These are phyloP conservation scores for Xenentodon cancila DNA, from an alignment of 2,797 vertebrate genomes.

Conservation along the genomic window DNA sequence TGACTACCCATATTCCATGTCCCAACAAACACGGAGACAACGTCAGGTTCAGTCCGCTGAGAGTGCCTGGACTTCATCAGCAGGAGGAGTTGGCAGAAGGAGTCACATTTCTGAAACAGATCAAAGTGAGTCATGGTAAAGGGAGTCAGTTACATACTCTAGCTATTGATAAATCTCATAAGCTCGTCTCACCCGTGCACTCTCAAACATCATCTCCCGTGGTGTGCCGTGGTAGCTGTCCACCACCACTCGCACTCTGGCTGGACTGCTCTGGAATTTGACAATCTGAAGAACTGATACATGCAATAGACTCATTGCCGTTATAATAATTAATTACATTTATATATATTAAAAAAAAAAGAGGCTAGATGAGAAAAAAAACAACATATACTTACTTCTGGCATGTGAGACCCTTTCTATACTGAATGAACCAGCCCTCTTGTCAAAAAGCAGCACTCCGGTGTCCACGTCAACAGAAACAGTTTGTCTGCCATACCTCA, in stretches of 20 bases:
- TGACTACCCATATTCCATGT: constrained; percentile 89
- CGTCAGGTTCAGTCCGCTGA: constrained; percentile 78
- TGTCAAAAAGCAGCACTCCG: constrained; percentile 82
- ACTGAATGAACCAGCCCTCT: constrained; percentile 74
- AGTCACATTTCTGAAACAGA: constrained; percentile 80
- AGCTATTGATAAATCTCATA: not conserved
- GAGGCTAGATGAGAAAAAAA: too few relatives aligned
- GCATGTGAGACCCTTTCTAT: constrained; percentile 80
- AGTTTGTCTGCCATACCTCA: constrained; percentile 80
- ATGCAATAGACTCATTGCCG: not conserved
- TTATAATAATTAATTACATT: not conserved
- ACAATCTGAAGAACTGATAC: constrained; percentile 83
- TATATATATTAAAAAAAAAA: not conserved
- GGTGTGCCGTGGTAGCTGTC: constrained; percentile 81
- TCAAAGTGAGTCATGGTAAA: constrained; percentile 8
- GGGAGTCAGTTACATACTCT: not conserved
- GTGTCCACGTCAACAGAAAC: constrained; percentile 82
- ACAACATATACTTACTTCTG: constrained; percentile 73
- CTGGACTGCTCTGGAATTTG: constrained; percentile 80
- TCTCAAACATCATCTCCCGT: constrained; percentile 83
- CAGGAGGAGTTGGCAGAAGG: constrained; percentile 85
- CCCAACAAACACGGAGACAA: constrained; percentile 86
- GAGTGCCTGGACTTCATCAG: constrained; percentile 83
- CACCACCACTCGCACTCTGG: constrained; percentile 80
- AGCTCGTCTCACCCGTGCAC: constrained; percentile 71